Base-by-base conservation (phyloP, 2,113 vertebrate genomes). In the Saccopteryx bilineata region DNA sequence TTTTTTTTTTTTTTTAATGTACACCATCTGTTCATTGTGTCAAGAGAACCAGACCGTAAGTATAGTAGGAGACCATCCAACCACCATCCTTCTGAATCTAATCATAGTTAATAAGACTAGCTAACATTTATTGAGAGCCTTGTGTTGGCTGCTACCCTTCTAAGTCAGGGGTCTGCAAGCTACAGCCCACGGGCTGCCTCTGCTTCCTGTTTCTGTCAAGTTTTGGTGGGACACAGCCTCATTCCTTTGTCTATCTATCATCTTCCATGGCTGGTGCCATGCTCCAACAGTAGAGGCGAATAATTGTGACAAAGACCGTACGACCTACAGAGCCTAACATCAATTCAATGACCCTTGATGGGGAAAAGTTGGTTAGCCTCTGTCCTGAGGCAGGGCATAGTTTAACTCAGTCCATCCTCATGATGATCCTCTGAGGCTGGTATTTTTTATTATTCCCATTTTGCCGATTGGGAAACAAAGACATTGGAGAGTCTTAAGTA, bases 11-110 rank as follows among this genome's bases (percentile, higher is more conserved):
- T 88, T 86, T 79, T 87, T 81, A 82, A 60, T 48, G 11, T 19
- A 4, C 15, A 4, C 85, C 88, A 85, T 96, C 88, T 97, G 88
- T 92, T 95, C 81, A 2, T 28, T 5, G 46, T 90, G 92, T 96
- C 96, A 82, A 82, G 58, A 60, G 74, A 74, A 91, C 24, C 94
- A 96, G 87, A 84, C 50, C 92, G 74, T n/a, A 3, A 83, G 71
- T 1, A n/a, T n/a, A n/a, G 0, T n/a, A 68, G 87, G 75, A 84
- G 60, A 68, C 26, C 60, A 48, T 46, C 71, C 61, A 74, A 9
- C 14, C 15, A 0, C 56, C 23, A 3, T 66, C 24, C 19, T 80
- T 75, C 56, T 48, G 63, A 92, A 54, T 52, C 58, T 23, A 52
- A 82, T 82, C 78, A n/a, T n/a, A 56, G 72, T 72, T 93, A 95